Conservation (phyloP, 2,113 vertebrate species). For the Pterophyllum scalare region DNA sequence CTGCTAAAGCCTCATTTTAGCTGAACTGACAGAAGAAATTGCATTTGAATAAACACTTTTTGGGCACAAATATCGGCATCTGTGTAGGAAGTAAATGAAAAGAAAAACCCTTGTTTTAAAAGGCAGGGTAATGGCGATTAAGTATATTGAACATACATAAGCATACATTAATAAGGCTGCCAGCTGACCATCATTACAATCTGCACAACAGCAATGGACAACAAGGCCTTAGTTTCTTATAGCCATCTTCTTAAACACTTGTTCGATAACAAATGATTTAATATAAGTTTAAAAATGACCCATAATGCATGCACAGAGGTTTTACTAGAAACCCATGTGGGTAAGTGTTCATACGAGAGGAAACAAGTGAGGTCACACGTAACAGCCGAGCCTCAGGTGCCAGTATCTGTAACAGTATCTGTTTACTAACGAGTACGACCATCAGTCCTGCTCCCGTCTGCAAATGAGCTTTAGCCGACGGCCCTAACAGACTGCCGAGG, state of each 20-base stretch:
- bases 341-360: not conserved
- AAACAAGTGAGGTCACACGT: not conserved
- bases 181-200: not conserved
- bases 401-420: conserved; percentile 5
- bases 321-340: not conserved
- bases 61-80: not conserved
- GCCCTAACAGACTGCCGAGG: conserved; percentile 30
- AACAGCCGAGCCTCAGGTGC: not conserved
- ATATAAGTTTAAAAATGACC: not conserved
- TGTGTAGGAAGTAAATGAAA: not conserved
- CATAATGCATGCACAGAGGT: not conserved
- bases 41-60: too few species aligned
- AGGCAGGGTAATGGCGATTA: not conserved
- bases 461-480: conserved; percentile 25
- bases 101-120: not conserved
- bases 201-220: not conserved
- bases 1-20: not conserved
- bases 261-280: not conserved
- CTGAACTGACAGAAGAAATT: not conserved
- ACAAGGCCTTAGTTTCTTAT: not conserved
- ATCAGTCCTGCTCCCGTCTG: conserved; percentile 17
- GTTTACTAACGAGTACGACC: conserved; percentile 18
- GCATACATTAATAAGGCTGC: not conserved
- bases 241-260: not conserved
- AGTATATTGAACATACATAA: not conserved